A percentile compares a stretch with the other conserved stretches of the same genome.
Conservation (phyloP, 2,113 vertebrate genomes). For the Raphicerus campestris region DNA sequence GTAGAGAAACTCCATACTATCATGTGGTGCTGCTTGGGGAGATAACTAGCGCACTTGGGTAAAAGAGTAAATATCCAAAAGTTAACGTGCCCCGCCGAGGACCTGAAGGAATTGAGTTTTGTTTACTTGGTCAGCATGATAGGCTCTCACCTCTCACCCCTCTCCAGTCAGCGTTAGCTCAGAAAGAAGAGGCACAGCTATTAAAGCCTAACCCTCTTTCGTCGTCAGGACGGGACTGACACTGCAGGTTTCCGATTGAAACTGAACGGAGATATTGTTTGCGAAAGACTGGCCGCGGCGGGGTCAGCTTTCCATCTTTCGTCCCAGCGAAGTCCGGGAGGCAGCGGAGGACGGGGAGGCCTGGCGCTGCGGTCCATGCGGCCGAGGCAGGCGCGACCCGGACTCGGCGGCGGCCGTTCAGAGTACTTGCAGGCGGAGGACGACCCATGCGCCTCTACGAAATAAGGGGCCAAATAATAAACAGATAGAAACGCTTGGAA, state of each 20-base stretch:
- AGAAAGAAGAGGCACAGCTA: not conserved
- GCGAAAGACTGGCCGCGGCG: not conserved
- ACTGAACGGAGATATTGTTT: not conserved
- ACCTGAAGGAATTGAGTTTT: not conserved
- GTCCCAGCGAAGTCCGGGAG: not conserved
- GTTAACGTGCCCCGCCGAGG: not conserved
- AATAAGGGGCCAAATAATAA: not conserved
- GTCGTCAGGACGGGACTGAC: not conserved
- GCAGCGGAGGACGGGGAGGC: not conserved
- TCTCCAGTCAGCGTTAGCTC: not conserved
- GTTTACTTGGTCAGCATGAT: not conserved
- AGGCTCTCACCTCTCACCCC: not conserved
- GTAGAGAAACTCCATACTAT: not conserved
- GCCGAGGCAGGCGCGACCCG: too few species aligned
- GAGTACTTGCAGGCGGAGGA: not conserved
- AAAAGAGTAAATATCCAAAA: not conserved
- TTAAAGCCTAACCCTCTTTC: not conserved
- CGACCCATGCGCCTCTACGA: not conserved
- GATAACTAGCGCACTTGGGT: not conserved
- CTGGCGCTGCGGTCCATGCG: not conserved
- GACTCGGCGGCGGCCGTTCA: too few species aligned
- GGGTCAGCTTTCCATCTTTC: not conserved
- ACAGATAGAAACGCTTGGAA: not conserved
- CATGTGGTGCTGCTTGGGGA: not conserved
- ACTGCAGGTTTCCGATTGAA: not conserved